These are phyloP conservation scores for Leptopterna dolabrata DNA, from an alignment of 2,888 invertebrate species.

Conservation along the genomic window DNA sequence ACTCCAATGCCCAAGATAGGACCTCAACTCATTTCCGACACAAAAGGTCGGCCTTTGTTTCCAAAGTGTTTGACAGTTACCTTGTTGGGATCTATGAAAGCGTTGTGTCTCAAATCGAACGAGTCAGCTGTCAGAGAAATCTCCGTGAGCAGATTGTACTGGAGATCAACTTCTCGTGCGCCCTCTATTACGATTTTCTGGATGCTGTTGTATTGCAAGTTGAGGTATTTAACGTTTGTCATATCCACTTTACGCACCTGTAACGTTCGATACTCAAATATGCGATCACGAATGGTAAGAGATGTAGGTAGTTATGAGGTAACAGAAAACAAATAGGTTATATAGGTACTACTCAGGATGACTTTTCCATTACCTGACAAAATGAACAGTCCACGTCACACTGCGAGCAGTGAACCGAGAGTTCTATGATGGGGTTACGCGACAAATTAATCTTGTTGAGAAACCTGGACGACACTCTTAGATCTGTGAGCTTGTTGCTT, in stretches of 20 bases:
- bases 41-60: too few species aligned
- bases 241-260: slow-evolving; percentile 39
- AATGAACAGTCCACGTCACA: slow-evolving; percentile 32
- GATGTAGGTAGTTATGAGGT: too few species aligned
- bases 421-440: slow-evolving; percentile 33
- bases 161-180: slow-evolving; percentile 28
- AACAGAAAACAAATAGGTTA: too few species aligned
- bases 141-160: slow-evolving; percentile 28
- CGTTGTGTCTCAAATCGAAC: slow-evolving; percentile 39
- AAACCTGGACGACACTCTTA: background rate
- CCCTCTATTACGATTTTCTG: slow-evolving; percentile 27
- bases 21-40: too few species aligned
- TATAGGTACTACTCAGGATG: too few species aligned
- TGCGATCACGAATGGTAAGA: too few species aligned
- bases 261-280: background rate
- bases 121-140: background rate
- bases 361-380: slow-evolving; percentile 27
- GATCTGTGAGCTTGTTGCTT: slow-evolving; percentile 26
- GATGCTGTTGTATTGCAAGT: slow-evolving; percentile 28
- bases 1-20: too few species aligned
- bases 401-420: slow-evolving; percentile 32
- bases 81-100: background rate
- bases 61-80: background rate
- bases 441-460: slow-evolving; percentile 18
- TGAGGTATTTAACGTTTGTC: slow-evolving; percentile 30